phyloP scores from a whole-genome alignment of 1,140 invertebrate species.

The Bombus consobrinus region DNA sequence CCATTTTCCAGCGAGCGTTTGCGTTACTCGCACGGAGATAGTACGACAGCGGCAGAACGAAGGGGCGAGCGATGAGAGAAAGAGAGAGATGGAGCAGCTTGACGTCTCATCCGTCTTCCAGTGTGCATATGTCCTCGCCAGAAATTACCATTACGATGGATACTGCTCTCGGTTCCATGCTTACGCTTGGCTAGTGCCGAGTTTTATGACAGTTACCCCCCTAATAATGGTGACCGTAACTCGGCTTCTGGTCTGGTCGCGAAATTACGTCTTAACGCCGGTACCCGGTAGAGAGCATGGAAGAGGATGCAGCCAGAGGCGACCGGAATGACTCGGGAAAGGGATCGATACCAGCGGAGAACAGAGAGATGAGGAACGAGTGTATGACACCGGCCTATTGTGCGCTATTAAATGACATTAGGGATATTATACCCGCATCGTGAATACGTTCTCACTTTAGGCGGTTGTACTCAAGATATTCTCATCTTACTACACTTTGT shows the following conservation, averaged over 20 bases:
- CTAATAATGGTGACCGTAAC: conserved; percentile 71
- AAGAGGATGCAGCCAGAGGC: neutral
- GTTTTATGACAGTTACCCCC: conserved; percentile 76
- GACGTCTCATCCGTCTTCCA: conserved; percentile 65
- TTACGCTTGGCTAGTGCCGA: conserved; percentile 17
- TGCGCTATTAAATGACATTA: conserved; percentile 71
- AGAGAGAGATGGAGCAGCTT: neutral
- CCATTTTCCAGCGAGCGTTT: conserved; percentile 29
- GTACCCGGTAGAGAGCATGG: neutral
- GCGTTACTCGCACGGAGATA: neutral
- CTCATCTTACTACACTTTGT: conserved; percentile 21
- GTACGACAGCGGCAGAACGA: neutral
- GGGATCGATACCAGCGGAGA: conserved; percentile 51
- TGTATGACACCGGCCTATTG: conserved; percentile 71
- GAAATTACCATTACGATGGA: conserved; percentile 65
- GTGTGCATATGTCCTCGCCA: conserved; percentile 50
- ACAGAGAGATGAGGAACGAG: conserved; percentile 63
- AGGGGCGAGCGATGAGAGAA: neutral
- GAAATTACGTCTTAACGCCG: conserved; percentile 61
- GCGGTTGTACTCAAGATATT: conserved; percentile 28
- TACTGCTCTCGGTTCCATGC: conserved; percentile 32
- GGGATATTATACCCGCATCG: conserved; percentile 77
- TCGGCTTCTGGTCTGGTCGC: conserved; percentile 63
- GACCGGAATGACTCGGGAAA: neutral
- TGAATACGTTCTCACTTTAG: conserved; percentile 69